Percentiles rank a stretch among this genome's conserved stretches.
These are phyloP conservation scores for Protula sp. DNA, from an alignment of 2,888 invertebrate genomes.

Conservation along the genomic window DNA sequence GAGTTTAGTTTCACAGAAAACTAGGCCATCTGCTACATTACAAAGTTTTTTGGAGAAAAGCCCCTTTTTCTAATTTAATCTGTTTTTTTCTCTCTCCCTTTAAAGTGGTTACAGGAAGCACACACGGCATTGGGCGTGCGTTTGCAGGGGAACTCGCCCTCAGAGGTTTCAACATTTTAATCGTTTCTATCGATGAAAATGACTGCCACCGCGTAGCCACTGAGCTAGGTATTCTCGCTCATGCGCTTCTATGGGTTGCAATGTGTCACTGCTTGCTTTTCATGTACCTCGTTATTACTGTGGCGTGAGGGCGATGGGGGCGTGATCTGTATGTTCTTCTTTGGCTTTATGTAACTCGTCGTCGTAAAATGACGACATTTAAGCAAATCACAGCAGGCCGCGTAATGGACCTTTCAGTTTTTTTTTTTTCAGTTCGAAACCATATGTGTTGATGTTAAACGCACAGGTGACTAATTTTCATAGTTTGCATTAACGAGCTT, in stretches of 20 bases:
- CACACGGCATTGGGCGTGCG: conserved; percentile 52
- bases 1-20: neutral
- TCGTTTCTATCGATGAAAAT: conserved; percentile 18
- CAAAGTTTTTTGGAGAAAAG: neutral
- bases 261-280: conserved; percentile 25
- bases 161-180: conserved; percentile 42
- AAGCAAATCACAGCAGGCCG: too few species aligned
- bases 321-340: too few species aligned
- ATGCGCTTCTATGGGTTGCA: too few species aligned
- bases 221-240: conserved; percentile 17
- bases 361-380: too few species aligned
- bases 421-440: too few species aligned
- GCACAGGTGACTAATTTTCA: too few species aligned
- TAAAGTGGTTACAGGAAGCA: conserved; percentile 52
- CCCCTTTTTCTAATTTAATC: neutral
- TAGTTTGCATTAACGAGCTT: too few species aligned
- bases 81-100: conserved; percentile 3
- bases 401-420: too few species aligned
- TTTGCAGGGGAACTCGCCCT: conserved; percentile 51
- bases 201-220: conserved; percentile 16
- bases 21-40: neutral
- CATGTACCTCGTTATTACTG: too few species aligned
- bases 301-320: too few species aligned
- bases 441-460: too few species aligned
- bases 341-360: too few species aligned